phyloP scores from a whole-genome alignment of 2,113 vertebrate species.

The Passer montanus region DNA sequence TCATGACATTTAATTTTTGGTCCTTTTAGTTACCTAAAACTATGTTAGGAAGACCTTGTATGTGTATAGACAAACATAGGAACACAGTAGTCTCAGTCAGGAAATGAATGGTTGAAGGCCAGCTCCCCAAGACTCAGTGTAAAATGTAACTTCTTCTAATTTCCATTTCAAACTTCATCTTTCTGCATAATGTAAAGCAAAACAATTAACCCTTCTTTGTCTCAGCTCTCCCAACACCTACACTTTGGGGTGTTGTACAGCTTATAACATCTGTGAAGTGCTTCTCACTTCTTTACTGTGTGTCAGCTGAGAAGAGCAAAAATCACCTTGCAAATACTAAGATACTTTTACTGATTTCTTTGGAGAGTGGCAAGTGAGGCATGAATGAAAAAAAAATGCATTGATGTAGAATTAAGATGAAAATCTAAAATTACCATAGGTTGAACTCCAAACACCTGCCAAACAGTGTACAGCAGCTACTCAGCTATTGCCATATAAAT shows the following conservation, averaged over 20 bases:
- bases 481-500: neutral
- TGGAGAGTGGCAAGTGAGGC: neutral
- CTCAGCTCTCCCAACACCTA: neutral
- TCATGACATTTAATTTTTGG: neutral
- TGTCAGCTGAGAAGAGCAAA: neutral
- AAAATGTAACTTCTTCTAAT: neutral
- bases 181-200: neutral
- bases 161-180: neutral
- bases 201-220: neutral
- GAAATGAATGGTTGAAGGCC: neutral
- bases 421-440: neutral
- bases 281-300: neutral
- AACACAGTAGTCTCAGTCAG: neutral
- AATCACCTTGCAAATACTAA: neutral
- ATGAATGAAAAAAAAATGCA: neutral
- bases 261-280: neutral
- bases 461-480: neutral
- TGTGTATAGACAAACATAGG: neutral
- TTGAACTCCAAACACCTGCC: neutral
- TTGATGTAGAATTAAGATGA: neutral
- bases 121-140: neutral
- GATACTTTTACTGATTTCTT: neutral
- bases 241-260: neutral
- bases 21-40: neutral
- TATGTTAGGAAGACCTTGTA: neutral